These are phyloP conservation scores for Lepidotrigona ventralis DNA, from an alignment of 1,140 invertebrate species.

Conservation along the genomic window DNA sequence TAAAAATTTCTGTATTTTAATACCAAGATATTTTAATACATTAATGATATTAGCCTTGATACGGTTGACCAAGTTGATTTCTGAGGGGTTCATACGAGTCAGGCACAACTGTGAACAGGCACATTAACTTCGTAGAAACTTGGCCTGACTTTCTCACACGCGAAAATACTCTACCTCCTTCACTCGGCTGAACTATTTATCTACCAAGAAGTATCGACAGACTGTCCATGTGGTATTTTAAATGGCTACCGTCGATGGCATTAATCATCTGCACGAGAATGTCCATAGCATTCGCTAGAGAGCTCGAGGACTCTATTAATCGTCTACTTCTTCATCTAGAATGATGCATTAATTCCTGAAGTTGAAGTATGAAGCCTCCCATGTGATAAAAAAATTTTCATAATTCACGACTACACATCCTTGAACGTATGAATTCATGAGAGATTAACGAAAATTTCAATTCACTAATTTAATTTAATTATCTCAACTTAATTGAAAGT, in stretches of 20 bases:
- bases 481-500: no score
- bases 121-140: neutral
- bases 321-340: neutral
- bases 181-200: neutral
- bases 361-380: neutral
- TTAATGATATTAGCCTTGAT: neutral
- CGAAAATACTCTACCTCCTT: neutral
- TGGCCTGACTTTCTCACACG: neutral
- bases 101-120: neutral
- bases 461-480: neutral
- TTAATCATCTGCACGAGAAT: slow-evolving; percentile 10
- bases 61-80: neutral
- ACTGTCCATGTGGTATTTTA: neutral
- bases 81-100: neutral
- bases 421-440: neutral
- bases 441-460: neutral
- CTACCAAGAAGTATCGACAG: neutral
- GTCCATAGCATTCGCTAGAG: neutral
- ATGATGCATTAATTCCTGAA: neutral
- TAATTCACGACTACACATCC: neutral
- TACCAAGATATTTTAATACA: neutral
- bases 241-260: neutral
- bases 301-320: slow-evolving; percentile 24
- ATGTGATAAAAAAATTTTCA: neutral
- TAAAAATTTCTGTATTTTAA: neutral